Percentiles rank a stretch among this genome's conserved stretches.
These are phyloP conservation scores for Menidia menidia DNA, from an alignment of 2,797 vertebrate genomes.

Conservation along the genomic window DNA sequence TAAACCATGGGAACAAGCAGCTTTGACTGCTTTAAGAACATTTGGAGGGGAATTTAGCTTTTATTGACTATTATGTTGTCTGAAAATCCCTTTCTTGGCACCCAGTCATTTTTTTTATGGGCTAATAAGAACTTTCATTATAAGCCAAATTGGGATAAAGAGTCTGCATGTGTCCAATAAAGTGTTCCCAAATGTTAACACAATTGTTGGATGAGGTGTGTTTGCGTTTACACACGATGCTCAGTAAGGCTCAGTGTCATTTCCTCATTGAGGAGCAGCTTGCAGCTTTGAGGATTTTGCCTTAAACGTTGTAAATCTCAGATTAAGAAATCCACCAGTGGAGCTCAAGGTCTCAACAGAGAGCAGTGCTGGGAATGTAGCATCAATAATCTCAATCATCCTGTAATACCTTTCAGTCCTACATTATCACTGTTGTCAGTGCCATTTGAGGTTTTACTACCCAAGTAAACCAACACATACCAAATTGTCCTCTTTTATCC, in stretches of 20 bases:
- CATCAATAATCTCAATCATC: conserved; percentile 69
- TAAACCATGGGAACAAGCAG: conserved; percentile 34
- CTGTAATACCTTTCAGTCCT: conserved; percentile 70
- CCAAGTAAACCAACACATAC: conserved; percentile 43
- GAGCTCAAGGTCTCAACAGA: conserved; percentile 42
- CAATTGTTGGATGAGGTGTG: conserved; percentile 26
- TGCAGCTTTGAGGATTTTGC: conserved; percentile 62
- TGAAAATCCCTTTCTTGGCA: conserved; percentile 41
- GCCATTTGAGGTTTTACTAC: conserved; percentile 49
- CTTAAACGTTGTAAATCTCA: conserved; percentile 69
- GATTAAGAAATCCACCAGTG: conserved; percentile 59
- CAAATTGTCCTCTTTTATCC: conserved; percentile 42
- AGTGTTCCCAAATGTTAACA: conserved; percentile 45
- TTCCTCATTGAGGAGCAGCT: conserved; percentile 24
- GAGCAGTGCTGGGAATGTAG: conserved; percentile 55
- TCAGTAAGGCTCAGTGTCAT: conserved; percentile 46
- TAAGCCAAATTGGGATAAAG: conserved; percentile 36
- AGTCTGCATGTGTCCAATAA: conserved; percentile 48
- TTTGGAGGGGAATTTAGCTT: conserved; percentile 41
- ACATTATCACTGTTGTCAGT: conserved; percentile 48
- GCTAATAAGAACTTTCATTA: conserved; percentile 55
- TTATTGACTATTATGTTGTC: conserved; percentile 6
- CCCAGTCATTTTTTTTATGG: conserved; percentile 18
- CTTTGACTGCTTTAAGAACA: conserved; percentile 32
- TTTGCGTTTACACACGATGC: conserved; percentile 8